Percentiles rank a stretch among this genome's conserved stretches.
phyloP scores from a whole-genome alignment of 2,888 invertebrate species.

The Chrysolina americana region DNA sequence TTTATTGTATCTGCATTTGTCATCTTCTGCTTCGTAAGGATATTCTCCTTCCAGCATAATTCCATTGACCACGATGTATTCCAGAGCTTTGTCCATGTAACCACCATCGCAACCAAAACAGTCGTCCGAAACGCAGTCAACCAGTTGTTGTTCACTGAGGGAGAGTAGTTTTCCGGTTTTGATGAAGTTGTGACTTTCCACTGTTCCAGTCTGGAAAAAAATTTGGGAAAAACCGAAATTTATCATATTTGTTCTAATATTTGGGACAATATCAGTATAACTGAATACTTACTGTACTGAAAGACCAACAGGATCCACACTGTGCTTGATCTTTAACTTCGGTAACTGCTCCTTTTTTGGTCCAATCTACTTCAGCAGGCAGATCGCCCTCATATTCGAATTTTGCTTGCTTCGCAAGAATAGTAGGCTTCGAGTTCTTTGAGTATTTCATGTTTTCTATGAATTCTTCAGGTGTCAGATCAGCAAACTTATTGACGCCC shows the following conservation, averaged over 20 bases:
- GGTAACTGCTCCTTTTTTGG: slow-evolving; percentile 3
- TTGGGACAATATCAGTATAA: too few species aligned
- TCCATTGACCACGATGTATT: slow-evolving; percentile 80
- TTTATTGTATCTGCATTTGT: slow-evolving; percentile 80
- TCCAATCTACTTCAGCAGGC: slow-evolving; percentile 14
- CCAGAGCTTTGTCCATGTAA: slow-evolving; percentile 84
- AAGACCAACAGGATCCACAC: slow-evolving; percentile 25
- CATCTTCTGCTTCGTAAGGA: slow-evolving; percentile 85
- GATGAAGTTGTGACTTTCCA: slow-evolving; percentile 91
- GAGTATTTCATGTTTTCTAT: neutral
- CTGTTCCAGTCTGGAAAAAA: slow-evolving; percentile 81
- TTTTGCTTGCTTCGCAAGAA: neutral
- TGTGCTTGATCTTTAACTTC: slow-evolving; percentile 10
- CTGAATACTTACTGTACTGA: slow-evolving; percentile 19
- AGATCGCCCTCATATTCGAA: slow-evolving; percentile 7
- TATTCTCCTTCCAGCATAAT: slow-evolving; percentile 90
- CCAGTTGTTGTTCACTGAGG: slow-evolving; percentile 91
- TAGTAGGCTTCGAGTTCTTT: neutral
- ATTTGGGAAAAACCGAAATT: neutral
- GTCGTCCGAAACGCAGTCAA: slow-evolving; percentile 87
- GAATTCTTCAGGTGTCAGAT: slow-evolving; percentile 22
- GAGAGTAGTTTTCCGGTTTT: slow-evolving; percentile 82
- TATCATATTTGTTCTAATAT: too few species aligned
- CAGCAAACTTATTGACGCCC: slow-evolving; percentile 22
- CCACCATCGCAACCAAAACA: slow-evolving; percentile 94